Evolutionary conservation across 2,888 invertebrate genomes (phyloP).

Genomic region (Enoplolaimus lenunculus): DNA sequence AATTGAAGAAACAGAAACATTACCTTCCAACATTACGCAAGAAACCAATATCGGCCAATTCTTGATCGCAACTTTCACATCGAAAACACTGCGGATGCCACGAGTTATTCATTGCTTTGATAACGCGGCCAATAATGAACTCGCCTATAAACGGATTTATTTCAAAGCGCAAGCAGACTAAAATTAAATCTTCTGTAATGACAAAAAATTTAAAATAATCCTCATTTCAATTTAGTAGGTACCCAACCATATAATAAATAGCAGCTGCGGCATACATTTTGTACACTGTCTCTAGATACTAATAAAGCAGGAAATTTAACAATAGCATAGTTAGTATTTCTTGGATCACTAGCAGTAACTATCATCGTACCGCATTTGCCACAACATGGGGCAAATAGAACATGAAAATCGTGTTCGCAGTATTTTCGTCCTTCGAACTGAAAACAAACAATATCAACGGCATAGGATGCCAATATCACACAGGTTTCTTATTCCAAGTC

Average conservation of each 20-base stretch:
- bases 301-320: too few relatives aligned
- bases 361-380: conserved; percentile 61
- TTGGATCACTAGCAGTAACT: too few relatives aligned
- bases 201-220: conserved; percentile 15
- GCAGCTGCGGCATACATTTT: not conserved
- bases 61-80: conserved; percentile 77
- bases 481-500: too few relatives aligned
- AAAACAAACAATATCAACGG: too few relatives aligned
- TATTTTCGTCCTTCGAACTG: conserved; percentile 93
- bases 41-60: conserved; percentile 89
- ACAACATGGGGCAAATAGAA: conserved; percentile 79
- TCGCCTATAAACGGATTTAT: conserved; percentile 54
- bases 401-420: conserved; percentile 97
- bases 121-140: conserved; percentile 94
- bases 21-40: conserved; percentile 57
- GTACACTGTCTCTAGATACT: too few relatives aligned
- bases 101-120: conserved; percentile 96
- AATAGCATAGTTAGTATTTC: too few relatives aligned
- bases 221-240: not conserved
- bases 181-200: too few relatives aligned
- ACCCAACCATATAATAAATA: conserved; percentile 2
- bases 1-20: too few relatives aligned
- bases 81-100: conserved; percentile 98
- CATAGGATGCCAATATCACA: too few relatives aligned
- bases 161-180: conserved; percentile 17